These are phyloP conservation scores for Xenentodon cancila DNA, from an alignment of 2,797 vertebrate species.

Conservation along the genomic window DNA sequence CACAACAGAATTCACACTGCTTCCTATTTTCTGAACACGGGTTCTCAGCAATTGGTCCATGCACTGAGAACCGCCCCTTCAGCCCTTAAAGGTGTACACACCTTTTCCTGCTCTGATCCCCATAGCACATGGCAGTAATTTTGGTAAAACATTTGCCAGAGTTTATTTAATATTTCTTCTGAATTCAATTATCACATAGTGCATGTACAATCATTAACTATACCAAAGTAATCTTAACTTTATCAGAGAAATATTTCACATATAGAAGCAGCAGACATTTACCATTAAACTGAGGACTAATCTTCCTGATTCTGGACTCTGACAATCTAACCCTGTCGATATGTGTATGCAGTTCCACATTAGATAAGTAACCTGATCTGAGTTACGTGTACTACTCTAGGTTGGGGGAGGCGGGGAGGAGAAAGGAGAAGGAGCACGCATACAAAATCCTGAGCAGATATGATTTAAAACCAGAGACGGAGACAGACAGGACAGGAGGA, in stretches of 20 bases:
- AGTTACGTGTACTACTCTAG: slow-evolving; percentile 44
- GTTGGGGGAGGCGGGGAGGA: slow-evolving; percentile 40
- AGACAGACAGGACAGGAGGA: neutral
- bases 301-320: neutral
- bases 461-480: slow-evolving; percentile 18
- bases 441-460: slow-evolving; percentile 21
- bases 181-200: neutral
- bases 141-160: neutral
- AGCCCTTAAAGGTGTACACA: slow-evolving; percentile 76
- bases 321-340: slow-evolving; percentile 15
- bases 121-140: slow-evolving; percentile 1
- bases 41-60: slow-evolving; percentile 69
- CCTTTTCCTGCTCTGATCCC: slow-evolving; percentile 12
- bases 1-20: slow-evolving; percentile 42
- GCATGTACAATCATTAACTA: neutral
- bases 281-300: neutral
- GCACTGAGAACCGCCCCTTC: slow-evolving; percentile 54
- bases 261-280: neutral
- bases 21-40: slow-evolving; percentile 75
- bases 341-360: slow-evolving; percentile 39
- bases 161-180: neutral
- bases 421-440: slow-evolving; percentile 13
- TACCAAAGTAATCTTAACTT: neutral
- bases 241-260: neutral
- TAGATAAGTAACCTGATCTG: slow-evolving; percentile 73